Evolutionary conservation across 2,113 vertebrate species (phyloP).

Genomic region (Sapajus apella): DNA sequence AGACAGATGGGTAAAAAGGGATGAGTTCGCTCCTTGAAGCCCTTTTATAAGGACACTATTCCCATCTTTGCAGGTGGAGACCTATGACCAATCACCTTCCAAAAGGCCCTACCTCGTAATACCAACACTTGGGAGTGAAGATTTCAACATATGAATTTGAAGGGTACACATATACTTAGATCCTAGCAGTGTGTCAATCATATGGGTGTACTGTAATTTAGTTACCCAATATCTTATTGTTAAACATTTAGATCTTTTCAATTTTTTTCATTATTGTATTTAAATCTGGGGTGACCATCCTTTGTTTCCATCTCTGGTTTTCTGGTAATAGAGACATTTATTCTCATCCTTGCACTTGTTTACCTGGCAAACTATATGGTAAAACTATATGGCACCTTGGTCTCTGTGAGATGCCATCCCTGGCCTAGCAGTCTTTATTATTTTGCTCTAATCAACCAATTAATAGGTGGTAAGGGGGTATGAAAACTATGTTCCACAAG

Average conservation of each 20-base stretch:
- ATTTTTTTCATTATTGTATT: not conserved
- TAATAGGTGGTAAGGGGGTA: not conserved
- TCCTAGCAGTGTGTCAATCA: not conserved
- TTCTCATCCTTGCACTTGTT: not conserved
- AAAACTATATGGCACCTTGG: not conserved
- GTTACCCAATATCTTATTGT: not conserved
- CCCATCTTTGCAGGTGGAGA: not conserved
- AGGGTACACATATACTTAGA: not conserved
- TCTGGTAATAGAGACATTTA: constrained; percentile 28
- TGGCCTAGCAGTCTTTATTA: not conserved
- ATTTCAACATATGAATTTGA: not conserved
- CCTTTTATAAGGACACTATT: not conserved
- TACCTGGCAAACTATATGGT: constrained; percentile 1
- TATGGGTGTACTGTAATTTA: not conserved
- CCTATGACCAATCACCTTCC: not conserved
- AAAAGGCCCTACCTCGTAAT: not conserved
- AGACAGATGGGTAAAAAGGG: not conserved
- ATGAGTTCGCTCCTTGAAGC: not conserved
- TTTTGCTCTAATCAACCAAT: not conserved
- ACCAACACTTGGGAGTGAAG: not conserved
- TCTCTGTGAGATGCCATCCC: not conserved
- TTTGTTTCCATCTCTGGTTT: not conserved
- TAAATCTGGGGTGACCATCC: not conserved
- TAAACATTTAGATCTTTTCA: not conserved
- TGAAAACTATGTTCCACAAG: not conserved